Evolutionary conservation across 2,888 invertebrate species (phyloP), one percentile per base, ranked within the genome.

Genomic region (Nipponacmea schrenckii): DNA sequence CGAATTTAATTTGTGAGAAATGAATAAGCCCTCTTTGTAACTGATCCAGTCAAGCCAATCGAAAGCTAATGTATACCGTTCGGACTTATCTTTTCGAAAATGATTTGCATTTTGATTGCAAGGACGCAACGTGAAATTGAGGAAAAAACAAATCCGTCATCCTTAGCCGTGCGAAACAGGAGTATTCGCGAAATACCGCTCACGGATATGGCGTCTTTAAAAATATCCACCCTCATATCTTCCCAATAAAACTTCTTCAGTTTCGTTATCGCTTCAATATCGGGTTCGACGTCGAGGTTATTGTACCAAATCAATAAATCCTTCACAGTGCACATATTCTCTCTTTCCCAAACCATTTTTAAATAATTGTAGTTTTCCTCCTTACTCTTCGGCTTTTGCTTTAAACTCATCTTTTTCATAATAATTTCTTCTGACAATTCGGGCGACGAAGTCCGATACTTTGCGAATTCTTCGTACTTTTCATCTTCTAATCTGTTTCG

Each of bases 291-390:
- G 17, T 65, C 65, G 15, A 65, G 24, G 20, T 65, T 65, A 46
- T 65, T 65, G 45, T 65, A 65, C 65, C 65, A 65, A n/a, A 65
- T 46, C n/a, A 65, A 39, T 44, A 65, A 65, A 20, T 65, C 65
- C 45, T 65, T 65, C 15, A 65, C 24, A 17, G 65, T 65, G 7
- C 24, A 24, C 65, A 65, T 65, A n/a, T 26, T 26, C 20, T 65
- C 46, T 39, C 63, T 63, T 63, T 31, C 31, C 63, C 63, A 63
- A 31, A 63, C 63, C 24, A 15, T 14, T 24, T 63, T 26, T 63
- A 63, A 63, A 63, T 63, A 63, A 24, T 24, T 26, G 39, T 63
- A n/a, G 63, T 63, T 63, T 24, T 63, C 63, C 24, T 15, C 24
- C 14, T 26, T 39, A 39, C 39, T 63, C 39, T 63, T 63, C 17